A percentile compares a stretch with the other conserved stretches of the same genome.
phyloP scores from a whole-genome alignment of 1,140 invertebrate species.

The Acarapis woodi region DNA sequence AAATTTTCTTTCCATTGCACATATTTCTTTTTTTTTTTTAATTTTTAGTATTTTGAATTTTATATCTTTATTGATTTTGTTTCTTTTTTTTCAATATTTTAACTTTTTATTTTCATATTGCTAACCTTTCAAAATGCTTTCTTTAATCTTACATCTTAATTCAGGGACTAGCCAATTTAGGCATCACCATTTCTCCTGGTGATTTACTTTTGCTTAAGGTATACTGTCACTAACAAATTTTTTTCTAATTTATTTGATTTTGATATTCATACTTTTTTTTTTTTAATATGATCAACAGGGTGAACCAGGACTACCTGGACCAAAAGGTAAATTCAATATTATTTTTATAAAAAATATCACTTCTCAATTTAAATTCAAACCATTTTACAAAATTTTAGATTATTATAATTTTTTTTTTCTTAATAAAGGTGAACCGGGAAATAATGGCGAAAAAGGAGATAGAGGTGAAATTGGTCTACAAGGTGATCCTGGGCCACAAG shows the following conservation, averaged over 20 bases:
- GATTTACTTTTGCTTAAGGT: conserved; percentile 14
- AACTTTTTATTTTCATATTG: conserved; percentile 1
- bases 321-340: conserved; percentile 31
- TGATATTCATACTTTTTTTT: background rate
- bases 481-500: conserved; percentile 5
- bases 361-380: background rate
- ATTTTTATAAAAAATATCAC: conserved; percentile 5
- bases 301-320: conserved; percentile 30
- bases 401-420: background rate
- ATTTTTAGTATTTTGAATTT: background rate
- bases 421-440: background rate
- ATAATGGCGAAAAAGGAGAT: background rate
- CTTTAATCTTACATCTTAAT: conserved; percentile 3
- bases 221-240: no score
- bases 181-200: conserved; percentile 13
- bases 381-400: background rate
- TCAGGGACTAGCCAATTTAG: conserved; percentile 13
- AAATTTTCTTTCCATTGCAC: background rate
- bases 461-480: background rate
- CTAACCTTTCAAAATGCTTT: background rate
- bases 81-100: conserved; percentile 1
- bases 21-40: background rate
- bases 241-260: background rate
- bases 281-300: conserved; percentile 49
- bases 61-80: background rate